Evolutionary conservation across 2,888 invertebrate species (phyloP), one percentile per base, ranked within the genome.

Genomic region (Achlya flavicornis): DNA sequence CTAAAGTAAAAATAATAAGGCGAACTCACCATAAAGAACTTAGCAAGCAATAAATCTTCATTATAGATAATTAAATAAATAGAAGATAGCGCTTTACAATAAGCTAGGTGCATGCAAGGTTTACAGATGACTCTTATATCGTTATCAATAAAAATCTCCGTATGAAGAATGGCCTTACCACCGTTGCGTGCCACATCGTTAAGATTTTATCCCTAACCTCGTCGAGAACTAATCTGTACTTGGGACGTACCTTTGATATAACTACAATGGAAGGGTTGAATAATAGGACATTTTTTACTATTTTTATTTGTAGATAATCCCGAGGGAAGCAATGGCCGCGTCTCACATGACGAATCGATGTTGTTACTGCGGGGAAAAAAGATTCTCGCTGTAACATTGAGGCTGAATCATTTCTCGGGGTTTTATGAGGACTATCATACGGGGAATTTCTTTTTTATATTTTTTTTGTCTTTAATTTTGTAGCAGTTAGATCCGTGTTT

Each of bases 91-190:
- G 26, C 16, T 60, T 41, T 59, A 64, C 48, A 71, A 67, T 69
- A 64, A 41, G 63, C 66, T 64, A 66, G 64, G 72, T 73, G 72
- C 71, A 68, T 75, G 63, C 58, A 65, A 72, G 70, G 71, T 84
- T 90, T 86, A 89, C 84, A 86, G 85, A 90, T 88, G 88, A 85
- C 85, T 81, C 72, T 74, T 79, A 79, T 85, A 83, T 81, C 79
- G 83, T 91, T 92, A 93, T 92, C 92, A 84, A 86, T 87, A 85
- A 87, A 87, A 88, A 92, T 92, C 90, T 91, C 79, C 74, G 76
- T 84, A 87, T 91, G 87, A 87, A 88, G 90, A 88, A 91, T 88
- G 81, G 81, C 72, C 73, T 73, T 84, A 81, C 86, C 84, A 86
- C 85, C 78, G 83, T 84, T 78, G 75, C 80, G 83, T 81, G 86